Evolutionary conservation across 2,113 vertebrate species (phyloP).

Genomic region (Pelusios castaneus): DNA sequence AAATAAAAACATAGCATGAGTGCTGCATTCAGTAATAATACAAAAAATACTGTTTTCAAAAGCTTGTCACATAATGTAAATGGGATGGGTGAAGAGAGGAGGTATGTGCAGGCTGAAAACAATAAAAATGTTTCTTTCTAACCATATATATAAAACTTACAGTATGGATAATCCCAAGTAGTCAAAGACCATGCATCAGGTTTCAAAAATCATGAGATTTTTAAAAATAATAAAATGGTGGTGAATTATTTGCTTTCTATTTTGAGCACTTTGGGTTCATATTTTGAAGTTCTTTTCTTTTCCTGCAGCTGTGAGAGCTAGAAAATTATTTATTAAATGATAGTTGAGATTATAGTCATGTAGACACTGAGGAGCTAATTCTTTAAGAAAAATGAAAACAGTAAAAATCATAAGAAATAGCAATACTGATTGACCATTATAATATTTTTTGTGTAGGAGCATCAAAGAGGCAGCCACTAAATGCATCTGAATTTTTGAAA

Average conservation of each 20-base stretch:
- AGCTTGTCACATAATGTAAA: not conserved
- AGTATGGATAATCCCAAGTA: not conserved
- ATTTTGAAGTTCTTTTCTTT: not conserved
- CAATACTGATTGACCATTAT: not conserved
- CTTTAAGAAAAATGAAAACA: not conserved
- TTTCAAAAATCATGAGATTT: not conserved
- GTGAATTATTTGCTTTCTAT: not conserved
- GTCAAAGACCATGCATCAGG: not conserved
- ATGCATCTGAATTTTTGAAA: not conserved
- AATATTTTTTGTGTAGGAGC: not conserved
- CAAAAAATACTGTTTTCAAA: not conserved
- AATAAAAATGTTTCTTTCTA: not conserved
- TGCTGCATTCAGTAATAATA: not conserved
- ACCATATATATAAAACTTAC: not conserved
- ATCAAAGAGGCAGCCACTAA: not conserved
- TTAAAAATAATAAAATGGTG: too few relatives aligned
- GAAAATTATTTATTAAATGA: not conserved
- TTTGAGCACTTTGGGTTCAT: not conserved
- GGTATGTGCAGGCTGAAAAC: not conserved
- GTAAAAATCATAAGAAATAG: not conserved
- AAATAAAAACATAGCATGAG: slow-evolving; percentile 1
- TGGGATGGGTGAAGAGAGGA: too few relatives aligned
- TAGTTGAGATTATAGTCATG: not conserved
- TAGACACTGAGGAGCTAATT: not conserved
- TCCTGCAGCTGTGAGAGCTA: not conserved